Percentiles rank a stretch among this genome's conserved stretches.
phyloP scores from a whole-genome alignment of 2,888 invertebrate species.

The Brachyopa scutellaris region DNA sequence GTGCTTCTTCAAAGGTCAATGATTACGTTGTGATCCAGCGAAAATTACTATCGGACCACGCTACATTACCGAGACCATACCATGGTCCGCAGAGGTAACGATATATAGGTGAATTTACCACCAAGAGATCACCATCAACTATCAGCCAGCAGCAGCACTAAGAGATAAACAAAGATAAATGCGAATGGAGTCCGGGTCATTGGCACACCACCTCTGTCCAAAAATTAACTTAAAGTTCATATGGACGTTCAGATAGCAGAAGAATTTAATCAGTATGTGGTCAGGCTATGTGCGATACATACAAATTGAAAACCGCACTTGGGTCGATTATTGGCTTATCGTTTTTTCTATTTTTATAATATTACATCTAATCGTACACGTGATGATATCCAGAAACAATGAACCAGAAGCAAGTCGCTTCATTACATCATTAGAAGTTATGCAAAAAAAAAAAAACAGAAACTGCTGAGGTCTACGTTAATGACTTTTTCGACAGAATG shows the following conservation, averaged over 20 bases:
- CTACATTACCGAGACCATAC: constrained; percentile 36
- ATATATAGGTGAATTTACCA: constrained; percentile 24
- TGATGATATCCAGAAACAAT: too few species aligned
- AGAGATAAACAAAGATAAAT: constrained; percentile 21
- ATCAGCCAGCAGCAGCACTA: constrained; percentile 18
- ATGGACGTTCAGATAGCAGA: constrained; percentile 3
- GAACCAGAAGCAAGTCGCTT: too few species aligned
- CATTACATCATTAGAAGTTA: too few species aligned
- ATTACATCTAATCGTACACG: too few species aligned
- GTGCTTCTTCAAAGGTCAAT: too few species aligned
- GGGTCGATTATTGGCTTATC: not conserved
- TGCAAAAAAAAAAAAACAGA: too few species aligned
- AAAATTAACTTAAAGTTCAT: constrained; percentile 21
- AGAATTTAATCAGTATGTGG: constrained; percentile 29
- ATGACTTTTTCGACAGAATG: too few species aligned
- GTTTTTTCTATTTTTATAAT: not conserved
- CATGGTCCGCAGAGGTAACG: constrained; percentile 43
- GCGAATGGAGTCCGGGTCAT: constrained; percentile 51
- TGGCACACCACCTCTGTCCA: constrained; percentile 43
- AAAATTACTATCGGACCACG: constrained; percentile 37
- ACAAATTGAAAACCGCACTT: constrained; percentile 27
- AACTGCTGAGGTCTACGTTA: too few species aligned
- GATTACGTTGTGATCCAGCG: too few species aligned
- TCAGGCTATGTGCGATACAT: constrained; percentile 14
- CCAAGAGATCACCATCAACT: constrained; percentile 37